Base-by-base conservation (phyloP, 2,797 vertebrate species). In the Gallinago solitaria region DNA sequence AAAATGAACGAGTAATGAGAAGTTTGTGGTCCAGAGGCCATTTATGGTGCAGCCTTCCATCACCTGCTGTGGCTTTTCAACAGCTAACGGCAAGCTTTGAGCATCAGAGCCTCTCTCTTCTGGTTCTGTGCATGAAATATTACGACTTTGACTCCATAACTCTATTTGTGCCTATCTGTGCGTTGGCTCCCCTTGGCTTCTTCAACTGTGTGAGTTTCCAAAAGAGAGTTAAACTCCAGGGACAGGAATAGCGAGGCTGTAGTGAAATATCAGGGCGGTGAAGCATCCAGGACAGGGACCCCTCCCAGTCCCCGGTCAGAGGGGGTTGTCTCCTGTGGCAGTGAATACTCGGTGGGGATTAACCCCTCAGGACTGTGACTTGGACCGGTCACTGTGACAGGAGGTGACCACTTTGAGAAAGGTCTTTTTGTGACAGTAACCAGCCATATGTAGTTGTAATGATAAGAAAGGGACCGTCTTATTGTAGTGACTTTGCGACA, bases 401-500 rank as follows among this genome's bases (percentile, higher is more conserved):
- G 71, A 89, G 74, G 87, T 86, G 83, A 73, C 91, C 71, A 5
- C 71, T 75, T 67, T 48, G 83, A 77, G 74, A 92, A 76, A 71
- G 63, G 80, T 64, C 82, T 92, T 74, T 59, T 87, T 91, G 81
- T 89, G 80, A 94, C 59, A 90, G 83, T 71, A 89, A 83, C 76
- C 90, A 94, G 94, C 94, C 79, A 23, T 84, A 56, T 39, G 51
- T 96, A 97, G 94, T 69, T 93, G 64, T 91, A 95, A 89, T 80
- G 84, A 83, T 97, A 96, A 96, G 95, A 94, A 83, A 96, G 96
- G 96, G 90, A 93, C 95, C 96, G 6, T 97, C 97, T 97, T 96
- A 90, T 94, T 97, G 85, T 93, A 96, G 95, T 96, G 93, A 94
- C 94, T 97, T 95, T 97, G 92, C 67, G 90, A 97, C 94, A 96